These are phyloP conservation scores for Hemithea aestivaria DNA, from an alignment of 2,888 invertebrate species.

Conservation along the genomic window DNA sequence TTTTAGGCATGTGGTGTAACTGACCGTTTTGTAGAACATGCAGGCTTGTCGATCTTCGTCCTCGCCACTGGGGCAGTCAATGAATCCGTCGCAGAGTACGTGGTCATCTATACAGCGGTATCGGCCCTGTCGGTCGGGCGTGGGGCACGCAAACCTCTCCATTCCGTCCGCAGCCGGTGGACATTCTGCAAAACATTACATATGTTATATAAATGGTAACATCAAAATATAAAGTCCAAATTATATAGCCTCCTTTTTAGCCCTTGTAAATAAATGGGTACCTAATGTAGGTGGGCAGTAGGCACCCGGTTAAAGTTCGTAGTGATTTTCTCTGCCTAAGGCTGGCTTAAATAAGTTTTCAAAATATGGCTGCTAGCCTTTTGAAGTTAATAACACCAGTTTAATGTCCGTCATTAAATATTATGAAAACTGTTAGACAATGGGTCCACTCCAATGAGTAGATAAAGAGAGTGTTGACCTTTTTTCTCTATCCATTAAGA, in stretches of 20 bases:
- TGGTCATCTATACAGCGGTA: constrained; percentile 98
- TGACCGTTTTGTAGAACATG: constrained; percentile 98
- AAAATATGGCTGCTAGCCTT: too few species aligned
- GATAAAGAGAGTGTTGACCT: constrained; percentile 23
- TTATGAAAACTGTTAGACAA: background rate
- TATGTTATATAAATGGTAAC: too few species aligned
- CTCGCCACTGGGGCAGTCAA: constrained; percentile 95
- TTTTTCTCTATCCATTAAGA: constrained; percentile 28
- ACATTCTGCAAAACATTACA: constrained; percentile 84
- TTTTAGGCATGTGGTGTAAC: background rate
- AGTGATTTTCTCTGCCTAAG: too few species aligned
- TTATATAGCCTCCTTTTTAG: too few species aligned
- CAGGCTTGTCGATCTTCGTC: constrained; percentile 96
- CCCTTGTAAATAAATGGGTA: too few species aligned
- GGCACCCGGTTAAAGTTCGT: too few species aligned
- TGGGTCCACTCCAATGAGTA: background rate
- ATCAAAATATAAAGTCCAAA: too few species aligned
- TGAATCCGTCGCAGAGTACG: constrained; percentile 95
- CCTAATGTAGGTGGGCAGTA: too few species aligned
- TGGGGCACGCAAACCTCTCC: constrained; percentile 96
- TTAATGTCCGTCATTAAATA: too few species aligned
- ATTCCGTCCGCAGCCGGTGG: constrained; percentile 95
- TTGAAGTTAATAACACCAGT: too few species aligned
- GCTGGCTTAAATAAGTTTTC: too few species aligned
- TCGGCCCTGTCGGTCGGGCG: constrained; percentile 93